Conservation (phyloP, 2,797 vertebrate genomes). For the Jordanella pulchra region DNA sequence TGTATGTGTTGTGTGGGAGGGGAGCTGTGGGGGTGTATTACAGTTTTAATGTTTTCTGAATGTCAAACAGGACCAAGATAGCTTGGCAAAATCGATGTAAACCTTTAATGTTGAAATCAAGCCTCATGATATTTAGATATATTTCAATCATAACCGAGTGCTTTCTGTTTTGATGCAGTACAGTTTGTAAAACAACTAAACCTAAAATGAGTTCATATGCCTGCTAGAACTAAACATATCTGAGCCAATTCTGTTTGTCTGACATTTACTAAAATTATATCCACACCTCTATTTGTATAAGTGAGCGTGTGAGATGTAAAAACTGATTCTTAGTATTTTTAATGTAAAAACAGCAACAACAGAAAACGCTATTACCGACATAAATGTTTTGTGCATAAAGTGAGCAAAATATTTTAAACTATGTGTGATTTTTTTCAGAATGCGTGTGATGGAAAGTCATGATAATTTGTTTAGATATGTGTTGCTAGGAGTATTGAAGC, state of each 20-base stretch:
- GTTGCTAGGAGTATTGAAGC: slow-evolving; percentile 4
- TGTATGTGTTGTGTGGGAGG: no score
- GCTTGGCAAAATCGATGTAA: background rate
- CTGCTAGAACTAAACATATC: background rate
- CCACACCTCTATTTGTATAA: background rate
- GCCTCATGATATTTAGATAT: background rate
- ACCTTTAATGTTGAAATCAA: background rate
- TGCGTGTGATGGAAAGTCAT: slow-evolving; percentile 21
- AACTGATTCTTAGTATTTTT: background rate
- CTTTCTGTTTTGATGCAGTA: background rate
- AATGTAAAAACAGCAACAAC: background rate
- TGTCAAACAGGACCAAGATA: background rate
- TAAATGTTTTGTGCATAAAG: background rate
- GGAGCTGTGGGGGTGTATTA: no score
- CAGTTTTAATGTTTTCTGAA: background rate
- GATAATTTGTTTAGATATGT: background rate
- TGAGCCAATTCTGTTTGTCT: background rate
- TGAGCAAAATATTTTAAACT: background rate
- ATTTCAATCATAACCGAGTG: background rate
- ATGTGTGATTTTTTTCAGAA: slow-evolving; percentile 9
- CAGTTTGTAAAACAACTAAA: background rate
- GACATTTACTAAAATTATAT: background rate
- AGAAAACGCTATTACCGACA: background rate
- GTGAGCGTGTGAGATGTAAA: background rate
- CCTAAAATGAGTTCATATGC: background rate